phyloP scores from a whole-genome alignment of 2,113 vertebrate genomes.

The Polypterus bichir region DNA sequence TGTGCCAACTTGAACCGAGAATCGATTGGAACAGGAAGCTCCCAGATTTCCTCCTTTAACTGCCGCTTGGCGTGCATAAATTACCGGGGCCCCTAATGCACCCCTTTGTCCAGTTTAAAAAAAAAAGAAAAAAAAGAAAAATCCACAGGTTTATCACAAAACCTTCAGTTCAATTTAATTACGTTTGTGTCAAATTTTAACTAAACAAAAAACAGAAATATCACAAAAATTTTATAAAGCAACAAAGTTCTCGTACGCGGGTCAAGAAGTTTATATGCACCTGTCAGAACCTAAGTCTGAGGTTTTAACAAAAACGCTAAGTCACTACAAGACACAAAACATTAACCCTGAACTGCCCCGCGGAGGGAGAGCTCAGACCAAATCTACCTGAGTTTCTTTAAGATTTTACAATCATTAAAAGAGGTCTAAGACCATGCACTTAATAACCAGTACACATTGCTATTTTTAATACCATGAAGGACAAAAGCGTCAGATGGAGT shows the following conservation, averaged over 20 bases:
- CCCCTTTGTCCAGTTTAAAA: conserved; percentile 34
- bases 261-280: conserved; percentile 30
- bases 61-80: conserved; percentile 9
- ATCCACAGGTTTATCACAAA: conserved; percentile 29
- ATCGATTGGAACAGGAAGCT: conserved; percentile 6
- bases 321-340: conserved; percentile 55
- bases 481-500: conserved; percentile 44
- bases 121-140: conserved; percentile 42
- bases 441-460: conserved; percentile 45
- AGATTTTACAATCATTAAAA: conserved; percentile 81
- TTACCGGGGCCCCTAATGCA: conserved; percentile 23
- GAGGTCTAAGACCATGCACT: conserved; percentile 75
- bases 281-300: conserved; percentile 31
- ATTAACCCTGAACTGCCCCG: conserved; percentile 63
- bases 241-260: conserved; percentile 28
- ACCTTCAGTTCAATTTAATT: conserved; percentile 27
- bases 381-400: conserved; percentile 78
- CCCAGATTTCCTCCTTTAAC: conserved; percentile 5
- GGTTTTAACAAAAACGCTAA: conserved; percentile 42
- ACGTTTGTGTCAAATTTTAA: conserved; percentile 24
- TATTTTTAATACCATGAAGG: conserved; percentile 58
- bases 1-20: neutral
- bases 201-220: conserved; percentile 19
- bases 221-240: conserved; percentile 22
- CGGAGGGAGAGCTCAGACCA: conserved; percentile 46